Percentiles rank a stretch among this genome's conserved stretches.
phyloP scores from a whole-genome alignment of 2,888 invertebrate species.

The Drosophila helvetica region DNA sequence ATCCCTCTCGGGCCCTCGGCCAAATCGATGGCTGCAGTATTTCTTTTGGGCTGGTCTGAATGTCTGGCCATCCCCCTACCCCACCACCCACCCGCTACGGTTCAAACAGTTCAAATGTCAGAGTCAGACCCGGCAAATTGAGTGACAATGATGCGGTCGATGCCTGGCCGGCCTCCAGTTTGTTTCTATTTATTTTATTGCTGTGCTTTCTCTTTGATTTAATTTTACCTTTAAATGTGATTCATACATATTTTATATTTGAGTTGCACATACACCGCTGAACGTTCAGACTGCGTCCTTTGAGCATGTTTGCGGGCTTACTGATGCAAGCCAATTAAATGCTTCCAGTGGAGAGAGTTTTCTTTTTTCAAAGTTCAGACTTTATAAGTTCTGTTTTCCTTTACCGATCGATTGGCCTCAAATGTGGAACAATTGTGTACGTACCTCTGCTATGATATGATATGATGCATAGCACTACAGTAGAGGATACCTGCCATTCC shows the following conservation, averaged over 20 bases:
- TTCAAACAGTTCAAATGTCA: slow-evolving; percentile 68
- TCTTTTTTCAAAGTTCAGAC: too few species aligned
- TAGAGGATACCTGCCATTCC: not conserved
- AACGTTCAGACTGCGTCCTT: not conserved
- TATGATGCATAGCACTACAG: too few species aligned
- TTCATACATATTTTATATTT: not conserved
- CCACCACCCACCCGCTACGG: slow-evolving; percentile 4
- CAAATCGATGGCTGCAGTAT: slow-evolving; percentile 42
- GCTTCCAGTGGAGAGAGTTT: not conserved
- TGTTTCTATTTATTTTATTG: slow-evolving; percentile 8
- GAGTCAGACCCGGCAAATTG: slow-evolving; percentile 39
- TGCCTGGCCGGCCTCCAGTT: slow-evolving; percentile 16
- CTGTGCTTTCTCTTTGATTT: slow-evolving; percentile 4
- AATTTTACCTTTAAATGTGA: slow-evolving; percentile 18
- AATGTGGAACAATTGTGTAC: too few species aligned
- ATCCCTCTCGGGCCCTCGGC: not conserved
- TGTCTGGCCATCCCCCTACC: slow-evolving; percentile 27
- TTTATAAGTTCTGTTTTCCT: too few species aligned
- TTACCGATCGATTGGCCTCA: too few species aligned
- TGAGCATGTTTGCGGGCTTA: not conserved
- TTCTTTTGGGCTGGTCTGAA: slow-evolving; percentile 9
- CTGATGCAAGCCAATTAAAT: not conserved
- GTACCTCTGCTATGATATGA: too few species aligned
- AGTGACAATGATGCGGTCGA: slow-evolving; percentile 67
- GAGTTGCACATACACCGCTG: not conserved